Evolutionary conservation across 2,888 invertebrate genomes (phyloP), one percentile per base, ranked within the genome.

Genomic region (Apeira syringaria): DNA sequence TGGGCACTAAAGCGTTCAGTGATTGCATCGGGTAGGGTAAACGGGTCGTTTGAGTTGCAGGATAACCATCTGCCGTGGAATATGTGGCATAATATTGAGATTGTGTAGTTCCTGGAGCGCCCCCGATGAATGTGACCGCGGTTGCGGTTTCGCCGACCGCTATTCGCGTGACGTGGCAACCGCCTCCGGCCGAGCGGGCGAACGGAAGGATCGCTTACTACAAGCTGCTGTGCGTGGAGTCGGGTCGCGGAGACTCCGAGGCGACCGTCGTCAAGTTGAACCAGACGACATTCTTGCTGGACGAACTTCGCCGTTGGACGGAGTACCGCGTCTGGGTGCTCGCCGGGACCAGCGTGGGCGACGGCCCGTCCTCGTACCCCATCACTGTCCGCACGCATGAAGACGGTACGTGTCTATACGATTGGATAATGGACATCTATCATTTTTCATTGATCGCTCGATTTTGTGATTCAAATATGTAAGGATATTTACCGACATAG

Each of bases 241-340:
- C 94, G 65, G 96, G 95, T 63, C 91, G 94, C 69, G 94, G 95
- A 53, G 96, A 97, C 85, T 94, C 95, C 56, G 96, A 97, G 78
- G 96, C 97, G 36, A 93, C 93, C 46, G 93, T 94, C 72, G 93
- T 94, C 83, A 95, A 92, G 77, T 92, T 95, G 75, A 96, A 95
- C 88, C 92, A 92, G 75, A 96, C 96, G 49, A 91, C 92, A 73
- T 94, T 96, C 88, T 91, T 94, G 54, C 92, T 98, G 88, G 96
- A 97, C 79, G 97, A 97, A 85, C 93, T 99, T 73, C 95, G 95
- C 80, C 95, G 96, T 53, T 99, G 97, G 97, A 98, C 98, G 48
- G 95, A 97, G 84, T 99, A 99, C 92, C 94, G 97, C 83, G 95
- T 99, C 73, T 98, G 98, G 97, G 96, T 99, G 72, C 92, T 97